Percentiles rank a stretch among this genome's conserved stretches.
Conservation (phyloP, 2,113 vertebrate species). For the Onychostoma macrolepis region DNA sequence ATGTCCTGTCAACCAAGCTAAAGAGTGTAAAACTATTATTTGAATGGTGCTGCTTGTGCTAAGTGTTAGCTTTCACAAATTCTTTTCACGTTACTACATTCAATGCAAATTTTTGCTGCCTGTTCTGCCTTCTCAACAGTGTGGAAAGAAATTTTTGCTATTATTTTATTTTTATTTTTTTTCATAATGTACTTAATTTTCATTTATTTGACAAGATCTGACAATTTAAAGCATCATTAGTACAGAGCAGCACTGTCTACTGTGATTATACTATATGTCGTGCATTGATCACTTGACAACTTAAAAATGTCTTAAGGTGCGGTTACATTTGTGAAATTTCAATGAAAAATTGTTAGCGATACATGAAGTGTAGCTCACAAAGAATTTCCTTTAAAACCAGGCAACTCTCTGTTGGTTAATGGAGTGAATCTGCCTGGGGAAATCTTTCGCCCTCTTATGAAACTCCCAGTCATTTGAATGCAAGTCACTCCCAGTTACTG, state of each 20-base stretch:
- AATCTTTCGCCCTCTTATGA: neutral
- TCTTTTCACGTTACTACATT: neutral
- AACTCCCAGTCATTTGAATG: neutral
- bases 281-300: neutral
- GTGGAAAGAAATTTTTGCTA: neutral
- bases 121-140: neutral
- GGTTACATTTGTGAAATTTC: neutral
- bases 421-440: neutral
- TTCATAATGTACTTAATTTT: neutral
- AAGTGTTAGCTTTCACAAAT: neutral
- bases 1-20: slow-evolving; percentile 13
- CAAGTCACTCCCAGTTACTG: neutral
- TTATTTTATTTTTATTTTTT: no score
- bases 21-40: neutral
- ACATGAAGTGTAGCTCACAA: neutral
- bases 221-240: neutral
- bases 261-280: neutral
- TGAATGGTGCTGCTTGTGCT: slow-evolving; percentile 21
- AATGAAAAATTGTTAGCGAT: neutral
- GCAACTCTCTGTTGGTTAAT: neutral
- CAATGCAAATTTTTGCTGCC: neutral
- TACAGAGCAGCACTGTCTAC: neutral
- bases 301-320: neutral
- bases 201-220: neutral
- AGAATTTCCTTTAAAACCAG: neutral